Evolutionary conservation across 2,888 invertebrate species (phyloP), one percentile per base, ranked within the genome.

Genomic region (Notocelia uddmanniana): DNA sequence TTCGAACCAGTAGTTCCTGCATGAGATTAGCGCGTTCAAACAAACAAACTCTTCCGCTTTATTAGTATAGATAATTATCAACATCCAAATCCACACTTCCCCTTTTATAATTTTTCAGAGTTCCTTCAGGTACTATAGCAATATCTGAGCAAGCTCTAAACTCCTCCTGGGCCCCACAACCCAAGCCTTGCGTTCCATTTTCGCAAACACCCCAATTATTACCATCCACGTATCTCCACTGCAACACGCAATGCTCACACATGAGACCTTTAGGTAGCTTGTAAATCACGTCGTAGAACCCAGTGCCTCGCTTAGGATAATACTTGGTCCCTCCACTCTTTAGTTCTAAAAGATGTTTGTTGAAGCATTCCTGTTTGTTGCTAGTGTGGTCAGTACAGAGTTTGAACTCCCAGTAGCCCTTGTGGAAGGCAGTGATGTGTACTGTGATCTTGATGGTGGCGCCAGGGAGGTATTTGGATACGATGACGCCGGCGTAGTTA

Each of bases 111-210:
- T n/a, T n/a, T n/a, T n/a, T n/a, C n/a, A n/a, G n/a, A n/a, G n/a
- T n/a, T 48, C 21, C 3, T 2, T 94, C 94, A 34, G 34, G 58
- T 19, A 58, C 34, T 34, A 98, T 95, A 10, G 95, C 86, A 37
- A 97, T 95, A 81, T 98, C 97, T 0, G 97, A 95, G 79, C 98
- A 97, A 0, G 97, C 96, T 1, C 97, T 94, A 82, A 98, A 98
- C 78, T 96, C 96, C 85, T 98, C 98, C 85, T 98, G 98, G 0
- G 96, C 95, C 0, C 98, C 98, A 81, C 98, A 98, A 0, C 98
- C 98, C 0, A 98, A 94, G 0, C 95, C 96, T 54, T 95, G 95
- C 50, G 95, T 95, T 0, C 96, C 96, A 81, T 96, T 95, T 0
- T 87, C 87, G 79, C 97, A 97, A 23, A 88, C 91, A 0, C 97